phyloP scores from a whole-genome alignment of 2,113 vertebrate genomes.

The Chaenogobius annularis region DNA sequence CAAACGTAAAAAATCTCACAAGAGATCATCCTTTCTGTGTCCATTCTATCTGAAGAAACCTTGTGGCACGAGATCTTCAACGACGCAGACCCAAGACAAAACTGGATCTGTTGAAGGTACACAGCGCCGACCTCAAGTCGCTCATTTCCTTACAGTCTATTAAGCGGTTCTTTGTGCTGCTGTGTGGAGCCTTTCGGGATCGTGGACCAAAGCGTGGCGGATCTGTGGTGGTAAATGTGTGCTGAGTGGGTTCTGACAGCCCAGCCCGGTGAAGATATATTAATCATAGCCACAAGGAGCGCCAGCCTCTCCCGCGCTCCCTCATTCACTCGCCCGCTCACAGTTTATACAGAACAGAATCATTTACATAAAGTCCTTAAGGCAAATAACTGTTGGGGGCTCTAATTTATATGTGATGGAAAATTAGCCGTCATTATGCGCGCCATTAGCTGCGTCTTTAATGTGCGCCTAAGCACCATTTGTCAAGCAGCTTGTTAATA shows the following conservation, averaged over 20 bases:
- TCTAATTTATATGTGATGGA: slow-evolving; percentile 99
- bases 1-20: no score
- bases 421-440: slow-evolving; percentile 99
- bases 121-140: no score
- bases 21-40: no score
- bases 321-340: slow-evolving; percentile 78
- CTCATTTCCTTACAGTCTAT: background rate
- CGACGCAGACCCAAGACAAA: no score
- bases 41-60: no score
- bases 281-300: slow-evolving; percentile 87
- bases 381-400: slow-evolving; percentile 99
- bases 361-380: slow-evolving; percentile 99
- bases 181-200: background rate
- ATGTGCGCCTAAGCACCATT: slow-evolving; percentile 99
- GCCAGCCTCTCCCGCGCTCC: slow-evolving; percentile 76
- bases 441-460: slow-evolving; percentile 99
- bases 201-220: slow-evolving; percentile 50
- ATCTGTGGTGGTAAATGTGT: slow-evolving; percentile 75
- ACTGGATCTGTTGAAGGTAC: no score
- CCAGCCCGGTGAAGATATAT: slow-evolving; percentile 83
- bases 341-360: slow-evolving; percentile 98
- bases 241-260: slow-evolving; percentile 86
- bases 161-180: no score
- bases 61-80: no score
- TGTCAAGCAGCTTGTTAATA: slow-evolving; percentile 99